Evolutionary conservation across 1,140 invertebrate species (phyloP).

Genomic region (Camponotus vicinus): DNA sequence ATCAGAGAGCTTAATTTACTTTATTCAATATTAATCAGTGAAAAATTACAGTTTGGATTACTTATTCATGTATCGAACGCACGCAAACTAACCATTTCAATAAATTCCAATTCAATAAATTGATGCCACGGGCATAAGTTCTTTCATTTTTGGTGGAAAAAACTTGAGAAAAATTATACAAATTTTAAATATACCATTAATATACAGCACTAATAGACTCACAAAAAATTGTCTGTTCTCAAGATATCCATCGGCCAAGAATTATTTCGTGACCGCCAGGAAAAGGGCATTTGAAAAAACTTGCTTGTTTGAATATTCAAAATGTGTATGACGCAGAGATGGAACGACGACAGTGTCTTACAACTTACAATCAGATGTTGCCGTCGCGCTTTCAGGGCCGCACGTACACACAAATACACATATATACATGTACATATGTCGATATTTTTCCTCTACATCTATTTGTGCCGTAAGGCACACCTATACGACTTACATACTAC

Average conservation of each 20-base stretch:
- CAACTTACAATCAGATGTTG: conserved; percentile 37
- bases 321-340: not conserved
- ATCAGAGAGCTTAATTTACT: not conserved
- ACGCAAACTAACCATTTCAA: not conserved
- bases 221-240: not conserved
- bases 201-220: not conserved
- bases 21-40: conserved; percentile 10
- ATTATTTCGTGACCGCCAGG: conserved; percentile 1
- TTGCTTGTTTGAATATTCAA: conserved; percentile 14
- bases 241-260: not conserved
- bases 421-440: conserved; percentile 1
- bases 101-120: not conserved
- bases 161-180: not conserved
- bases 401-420: not conserved
- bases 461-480: too few relatives aligned
- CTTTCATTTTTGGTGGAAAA: not conserved
- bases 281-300: not conserved
- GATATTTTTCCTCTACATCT: conserved; percentile 25
- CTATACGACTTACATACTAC: not conserved
- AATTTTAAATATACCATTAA: not conserved
- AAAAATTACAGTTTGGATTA: not conserved
- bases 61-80: not conserved
- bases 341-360: not conserved
- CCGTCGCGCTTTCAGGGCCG: conserved; percentile 21
- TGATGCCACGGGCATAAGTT: not conserved